Percentiles rank a stretch among this genome's conserved stretches.
phyloP scores from a whole-genome alignment of 2,888 invertebrate species.

The Lycia hirtaria region DNA sequence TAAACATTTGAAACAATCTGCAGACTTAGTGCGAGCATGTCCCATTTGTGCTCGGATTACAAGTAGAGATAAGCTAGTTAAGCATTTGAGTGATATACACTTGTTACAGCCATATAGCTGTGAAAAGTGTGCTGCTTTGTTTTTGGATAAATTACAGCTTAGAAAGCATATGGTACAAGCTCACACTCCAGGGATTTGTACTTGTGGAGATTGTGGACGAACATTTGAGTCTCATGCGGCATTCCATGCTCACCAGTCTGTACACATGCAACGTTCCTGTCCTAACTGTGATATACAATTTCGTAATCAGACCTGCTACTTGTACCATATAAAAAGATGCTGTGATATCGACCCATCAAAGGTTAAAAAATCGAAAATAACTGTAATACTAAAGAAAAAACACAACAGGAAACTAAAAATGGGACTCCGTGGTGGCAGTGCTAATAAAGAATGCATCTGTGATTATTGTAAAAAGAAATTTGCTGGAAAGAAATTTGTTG shows the following conservation, averaged over 20 bases:
- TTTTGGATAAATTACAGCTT: conserved; percentile 49
- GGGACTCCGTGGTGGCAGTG: conserved; percentile 68
- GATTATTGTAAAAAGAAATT: conserved; percentile 74
- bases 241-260: conserved; percentile 62
- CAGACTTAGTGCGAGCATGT: conserved; percentile 66
- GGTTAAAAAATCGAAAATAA: conserved; percentile 55
- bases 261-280: conserved; percentile 63
- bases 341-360: conserved; percentile 59
- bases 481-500: conserved; percentile 67
- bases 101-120: conserved; percentile 56
- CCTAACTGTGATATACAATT: conserved; percentile 68
- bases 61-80: conserved; percentile 58
- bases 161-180: conserved; percentile 53
- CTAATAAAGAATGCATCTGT: conserved; percentile 64
- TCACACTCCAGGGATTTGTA: conserved; percentile 57
- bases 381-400: conserved; percentile 57
- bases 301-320: conserved; percentile 68
- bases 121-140: conserved; percentile 66
- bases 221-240: conserved; percentile 60
- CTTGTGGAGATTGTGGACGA: conserved; percentile 71
- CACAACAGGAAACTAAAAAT: conserved; percentile 58
- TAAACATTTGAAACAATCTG: conserved; percentile 68
- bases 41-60: conserved; percentile 67
- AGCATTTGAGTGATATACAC: conserved; percentile 59
- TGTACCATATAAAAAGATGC: conserved; percentile 67